Base-by-base conservation (phyloP, 2,888 invertebrate species). In the Phasia obesa region DNA sequence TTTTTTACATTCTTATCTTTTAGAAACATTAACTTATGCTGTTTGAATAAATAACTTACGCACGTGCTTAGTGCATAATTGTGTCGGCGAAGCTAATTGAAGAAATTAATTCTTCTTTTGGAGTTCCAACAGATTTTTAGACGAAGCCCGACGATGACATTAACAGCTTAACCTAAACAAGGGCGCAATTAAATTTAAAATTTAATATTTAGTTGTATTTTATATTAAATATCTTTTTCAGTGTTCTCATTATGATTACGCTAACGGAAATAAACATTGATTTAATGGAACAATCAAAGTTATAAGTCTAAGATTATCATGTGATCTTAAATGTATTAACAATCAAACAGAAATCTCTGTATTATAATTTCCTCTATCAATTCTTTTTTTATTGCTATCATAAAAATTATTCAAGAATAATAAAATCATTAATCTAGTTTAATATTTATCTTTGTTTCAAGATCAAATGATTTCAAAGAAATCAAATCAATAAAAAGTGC, bases 291-390 rank as follows among this genome's bases (percentile, higher is more conserved):
- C 27, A 19, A 62, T 62, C 47, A 25, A 62, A 62, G 25, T 15
- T 19, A 9, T 6, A 13, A 19, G 27, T 38, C 53, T 42, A 7
- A 67, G 25, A 53, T 38, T 11, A 13, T n/a, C 38, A 67, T 53
- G n/a, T n/a, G 67, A 67, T 67, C 53, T 67, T 23, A 25, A 67
- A 67, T n/a, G 11, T 19, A 23, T 5, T 62, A 27, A 47, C 27
- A 35, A 51, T 11, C 15, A 62, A 6, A 25, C 15, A 25, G 3
- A 15, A 11, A 60, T 0, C 25, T 25, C n/a, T 44, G 23, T 23
- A 17, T 27, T 47, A 27, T 27, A 47, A 27, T 64, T 62, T 47
- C 27, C 27, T 53, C 7, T 59, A 15, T 19, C 21, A 57, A 19
- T 19, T 35, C 1, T 7, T 47, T 42, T 42, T 42, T 4, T 1